Base-by-base conservation (phyloP, 1,140 invertebrate genomes). In the Mercenaria mercenaria region DNA sequence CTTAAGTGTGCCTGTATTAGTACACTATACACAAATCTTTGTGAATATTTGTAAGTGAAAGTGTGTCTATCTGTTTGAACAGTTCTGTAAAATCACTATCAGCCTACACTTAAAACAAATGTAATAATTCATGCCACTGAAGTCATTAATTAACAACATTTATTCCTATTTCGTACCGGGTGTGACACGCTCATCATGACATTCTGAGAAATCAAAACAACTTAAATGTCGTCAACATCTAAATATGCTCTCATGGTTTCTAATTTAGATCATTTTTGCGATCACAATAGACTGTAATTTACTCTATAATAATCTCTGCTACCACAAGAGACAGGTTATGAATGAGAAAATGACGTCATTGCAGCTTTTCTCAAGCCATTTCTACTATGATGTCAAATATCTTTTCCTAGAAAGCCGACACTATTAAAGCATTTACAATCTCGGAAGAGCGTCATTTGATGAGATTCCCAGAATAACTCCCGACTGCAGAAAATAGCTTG, bases 401-500 rank as follows among this genome's bases (percentile, higher is more conserved):
- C 13, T 15, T 32, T 52, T 56, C 47, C 47, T 23, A 15, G 47
- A 52, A 47, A 79, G 29, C 50, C 50, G 47, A 79, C 43, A 79
- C 76, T 56, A 72, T 79, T 79, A 59, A 32, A 37, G 29, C 76
- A 20, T 39, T 79, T 52, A 79, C 50, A 79, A 79, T 52, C 47
- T 37, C 13, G 26, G 47, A 79, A 79, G 29, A 79, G 50, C 76
- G 50, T 79, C 76, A 79, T 37, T 39, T 52, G 50, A 52, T 50
- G 20, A 39, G 47, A 37, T 34, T 52, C 43, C 47, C 2, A 56
- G 50, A 56, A 56, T 79, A 52, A 13, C 18, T 34, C 47, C 4
- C 3, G 15, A 79, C 8, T 50, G 76, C 43, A 79, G 76, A 79
- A 79, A 79, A 79, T 79, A 79, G 76, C 76, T 34, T 79, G 76